Evolutionary conservation across 1,140 invertebrate species (phyloP).

Genomic region (Caenorhabditis inopinata): DNA sequence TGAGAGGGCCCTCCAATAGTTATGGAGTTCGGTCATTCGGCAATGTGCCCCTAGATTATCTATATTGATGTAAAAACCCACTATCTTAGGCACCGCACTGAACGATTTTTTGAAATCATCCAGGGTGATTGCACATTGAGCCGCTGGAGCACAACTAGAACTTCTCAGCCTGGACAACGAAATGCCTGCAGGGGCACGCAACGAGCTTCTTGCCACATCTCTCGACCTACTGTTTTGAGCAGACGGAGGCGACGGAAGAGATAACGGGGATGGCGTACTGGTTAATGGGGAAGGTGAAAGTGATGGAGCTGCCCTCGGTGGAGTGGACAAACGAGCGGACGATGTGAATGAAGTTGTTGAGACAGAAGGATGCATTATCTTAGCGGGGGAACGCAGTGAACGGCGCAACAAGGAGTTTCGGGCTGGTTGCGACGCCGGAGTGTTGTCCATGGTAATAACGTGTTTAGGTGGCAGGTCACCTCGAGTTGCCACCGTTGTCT

Average conservation of each 20-base stretch:
- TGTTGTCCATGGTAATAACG: background rate
- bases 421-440: background rate
- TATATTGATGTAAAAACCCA: background rate
- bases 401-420: background rate
- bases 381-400: background rate
- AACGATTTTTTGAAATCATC: background rate
- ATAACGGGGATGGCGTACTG: background rate
- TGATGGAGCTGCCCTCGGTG: background rate
- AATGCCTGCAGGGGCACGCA: background rate
- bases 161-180: background rate
- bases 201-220: background rate
- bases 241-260: background rate
- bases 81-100: background rate
- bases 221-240: background rate
- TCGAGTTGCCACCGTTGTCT: slow-evolving; percentile 8
- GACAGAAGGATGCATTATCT: slow-evolving; percentile 16
- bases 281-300: background rate
- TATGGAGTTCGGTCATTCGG: no score
- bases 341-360: slow-evolving; percentile 12
- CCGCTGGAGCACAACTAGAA: background rate
- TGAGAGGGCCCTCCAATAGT: no score
- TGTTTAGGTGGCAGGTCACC: slow-evolving; percentile 6
- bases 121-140: background rate
- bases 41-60: no score
- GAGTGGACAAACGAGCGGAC: slow-evolving; percentile 5